phyloP scores from a whole-genome alignment of 2,797 vertebrate genomes.

The Pristis pectinata region DNA sequence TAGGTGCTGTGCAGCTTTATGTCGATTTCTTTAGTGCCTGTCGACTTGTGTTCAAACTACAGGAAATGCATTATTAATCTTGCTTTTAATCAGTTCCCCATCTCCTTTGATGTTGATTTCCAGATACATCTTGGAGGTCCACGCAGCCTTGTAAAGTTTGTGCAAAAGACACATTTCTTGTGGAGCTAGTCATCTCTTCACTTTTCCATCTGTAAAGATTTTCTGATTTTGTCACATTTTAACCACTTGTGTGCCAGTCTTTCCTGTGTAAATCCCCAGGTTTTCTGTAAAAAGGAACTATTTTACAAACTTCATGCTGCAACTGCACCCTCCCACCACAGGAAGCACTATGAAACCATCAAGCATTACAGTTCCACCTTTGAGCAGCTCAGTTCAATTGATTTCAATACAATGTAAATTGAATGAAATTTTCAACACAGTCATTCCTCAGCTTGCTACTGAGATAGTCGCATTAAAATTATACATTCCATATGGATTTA shows the following conservation, averaged over 20 bases:
- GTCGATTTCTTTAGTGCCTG: neutral
- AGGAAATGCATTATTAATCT: neutral
- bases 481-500: neutral
- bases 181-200: neutral
- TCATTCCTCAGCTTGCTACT: neutral
- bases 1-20: neutral
- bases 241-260: neutral
- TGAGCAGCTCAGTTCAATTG: neutral
- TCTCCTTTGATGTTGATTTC: neutral
- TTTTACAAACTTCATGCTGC: neutral
- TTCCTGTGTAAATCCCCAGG: neutral
- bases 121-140: neutral
- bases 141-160: neutral
- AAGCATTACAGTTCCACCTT: neutral
- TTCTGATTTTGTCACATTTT: neutral
- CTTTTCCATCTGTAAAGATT: neutral
- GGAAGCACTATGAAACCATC: neutral
- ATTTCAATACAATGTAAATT: neutral
- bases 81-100: neutral
- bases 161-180: neutral
- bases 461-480: neutral
- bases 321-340: neutral
- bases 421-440: no score
- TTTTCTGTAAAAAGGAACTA: neutral
- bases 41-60: neutral